phyloP scores from a whole-genome alignment of 2,888 invertebrate species.

The Erpobdella octoculata region DNA sequence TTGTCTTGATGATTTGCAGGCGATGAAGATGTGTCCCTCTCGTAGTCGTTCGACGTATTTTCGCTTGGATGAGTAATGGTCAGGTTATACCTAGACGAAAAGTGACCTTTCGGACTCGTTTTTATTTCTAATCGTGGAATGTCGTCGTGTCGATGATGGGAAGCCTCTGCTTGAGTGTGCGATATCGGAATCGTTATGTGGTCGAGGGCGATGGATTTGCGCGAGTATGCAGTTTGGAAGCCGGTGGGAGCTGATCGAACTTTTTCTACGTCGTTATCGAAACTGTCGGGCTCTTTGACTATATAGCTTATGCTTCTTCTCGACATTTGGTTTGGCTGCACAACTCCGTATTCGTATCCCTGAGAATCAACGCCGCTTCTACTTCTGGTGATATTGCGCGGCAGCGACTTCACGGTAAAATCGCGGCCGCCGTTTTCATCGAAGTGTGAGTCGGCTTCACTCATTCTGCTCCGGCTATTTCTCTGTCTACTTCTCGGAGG shows the following conservation, averaged over 20 bases:
- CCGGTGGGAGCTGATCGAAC: neutral
- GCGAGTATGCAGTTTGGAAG: neutral
- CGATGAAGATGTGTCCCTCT: neutral
- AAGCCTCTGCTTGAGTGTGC: neutral
- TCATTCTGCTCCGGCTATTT: neutral
- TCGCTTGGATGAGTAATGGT: neutral
- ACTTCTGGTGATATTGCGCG: conserved; percentile 3
- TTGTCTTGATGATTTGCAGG: neutral
- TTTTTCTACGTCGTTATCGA: neutral
- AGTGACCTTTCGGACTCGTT: neutral
- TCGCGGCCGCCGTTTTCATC: neutral
- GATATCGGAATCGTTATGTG: neutral
- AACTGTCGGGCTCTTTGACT: neutral
- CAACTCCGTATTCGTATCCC: neutral
- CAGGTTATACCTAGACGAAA: conserved; percentile 15
- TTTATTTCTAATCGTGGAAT: neutral
- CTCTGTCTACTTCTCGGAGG: neutral
- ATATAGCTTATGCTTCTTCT: conserved; percentile 12
- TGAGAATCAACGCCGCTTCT: neutral
- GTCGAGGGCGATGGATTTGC: conserved; percentile 8
- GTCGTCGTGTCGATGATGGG: neutral
- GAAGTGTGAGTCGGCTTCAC: neutral
- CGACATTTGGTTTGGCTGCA: neutral
- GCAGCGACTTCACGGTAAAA: neutral
- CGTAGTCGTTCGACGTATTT: neutral